phyloP scores from a whole-genome alignment of 2,888 invertebrate genomes.

The Anagyrus pseudococci region DNA sequence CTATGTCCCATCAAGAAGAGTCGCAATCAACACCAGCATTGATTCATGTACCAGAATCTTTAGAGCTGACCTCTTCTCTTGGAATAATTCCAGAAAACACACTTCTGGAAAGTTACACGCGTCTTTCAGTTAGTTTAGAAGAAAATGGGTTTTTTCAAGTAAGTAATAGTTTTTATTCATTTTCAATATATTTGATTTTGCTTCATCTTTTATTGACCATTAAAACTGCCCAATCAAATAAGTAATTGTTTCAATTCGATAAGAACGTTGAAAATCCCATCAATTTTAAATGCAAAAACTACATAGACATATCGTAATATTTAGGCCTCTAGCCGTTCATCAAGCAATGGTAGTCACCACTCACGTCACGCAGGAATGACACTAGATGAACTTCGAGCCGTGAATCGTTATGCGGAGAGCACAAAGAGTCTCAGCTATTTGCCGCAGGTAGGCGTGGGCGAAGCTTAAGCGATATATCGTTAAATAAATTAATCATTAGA shows the following conservation, averaged over 20 bases:
- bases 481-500: constrained; percentile 25
- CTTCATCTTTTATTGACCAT: too few species aligned
- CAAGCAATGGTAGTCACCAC: constrained; percentile 72
- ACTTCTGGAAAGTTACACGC: constrained; percentile 83
- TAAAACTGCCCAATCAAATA: too few species aligned
- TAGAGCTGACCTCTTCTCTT: constrained; percentile 70
- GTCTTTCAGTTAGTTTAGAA: constrained; percentile 87
- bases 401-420: constrained; percentile 90
- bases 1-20: constrained; percentile 85
- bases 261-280: too few species aligned
- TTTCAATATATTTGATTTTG: too few species aligned
- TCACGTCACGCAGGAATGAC: constrained; percentile 79
- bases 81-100: constrained; percentile 89
- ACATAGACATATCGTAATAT: neutral
- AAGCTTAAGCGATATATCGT: constrained; percentile 44
- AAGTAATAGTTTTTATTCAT: too few species aligned
- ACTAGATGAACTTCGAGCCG: constrained; percentile 82
- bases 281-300: too few species aligned
- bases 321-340: constrained; percentile 70
- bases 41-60: constrained; percentile 71
- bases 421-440: constrained; percentile 90
- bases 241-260: too few species aligned
- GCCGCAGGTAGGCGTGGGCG: constrained; percentile 77
- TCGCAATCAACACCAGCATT: constrained; percentile 88
- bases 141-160: constrained; percentile 80